phyloP scores from a whole-genome alignment of 2,113 vertebrate species.

The Thermophis baileyi region DNA sequence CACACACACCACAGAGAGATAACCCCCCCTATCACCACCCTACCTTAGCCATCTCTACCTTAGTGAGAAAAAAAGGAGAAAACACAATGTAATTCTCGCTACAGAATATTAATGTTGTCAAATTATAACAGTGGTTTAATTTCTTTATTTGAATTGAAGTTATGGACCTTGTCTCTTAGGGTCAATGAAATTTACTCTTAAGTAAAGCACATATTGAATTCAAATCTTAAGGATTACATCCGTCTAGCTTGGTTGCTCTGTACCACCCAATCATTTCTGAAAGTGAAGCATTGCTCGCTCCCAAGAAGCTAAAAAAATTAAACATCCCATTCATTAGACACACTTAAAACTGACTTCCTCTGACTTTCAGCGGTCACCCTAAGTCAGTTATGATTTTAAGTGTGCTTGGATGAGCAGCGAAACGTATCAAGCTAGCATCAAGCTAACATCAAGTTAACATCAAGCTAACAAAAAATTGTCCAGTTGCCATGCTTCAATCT shows the following conservation, averaged over 20 bases:
- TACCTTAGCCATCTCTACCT: neutral
- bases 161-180: neutral
- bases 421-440: neutral
- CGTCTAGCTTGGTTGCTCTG: constrained; percentile 40
- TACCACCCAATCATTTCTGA: constrained; percentile 19
- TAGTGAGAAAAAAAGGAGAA: neutral
- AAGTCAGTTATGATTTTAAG: neutral
- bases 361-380: neutral
- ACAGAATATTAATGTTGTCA: constrained; percentile 27
- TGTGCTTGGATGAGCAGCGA: neutral
- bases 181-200: neutral
- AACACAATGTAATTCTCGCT: constrained; percentile 37
- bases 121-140: constrained; percentile 31
- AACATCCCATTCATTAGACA: neutral
- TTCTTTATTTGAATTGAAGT: neutral
- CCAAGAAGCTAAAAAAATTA: neutral
- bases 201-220: neutral
- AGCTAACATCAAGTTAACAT: neutral
- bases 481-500: neutral
- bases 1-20: neutral
- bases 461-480: neutral
- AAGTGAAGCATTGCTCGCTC: neutral
- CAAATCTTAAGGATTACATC: constrained; percentile 23
- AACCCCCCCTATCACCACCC: accelerated
- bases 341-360: neutral